Evolutionary conservation across 2,113 vertebrate species (phyloP).

Genomic region (Pygoscelis adeliae): DNA sequence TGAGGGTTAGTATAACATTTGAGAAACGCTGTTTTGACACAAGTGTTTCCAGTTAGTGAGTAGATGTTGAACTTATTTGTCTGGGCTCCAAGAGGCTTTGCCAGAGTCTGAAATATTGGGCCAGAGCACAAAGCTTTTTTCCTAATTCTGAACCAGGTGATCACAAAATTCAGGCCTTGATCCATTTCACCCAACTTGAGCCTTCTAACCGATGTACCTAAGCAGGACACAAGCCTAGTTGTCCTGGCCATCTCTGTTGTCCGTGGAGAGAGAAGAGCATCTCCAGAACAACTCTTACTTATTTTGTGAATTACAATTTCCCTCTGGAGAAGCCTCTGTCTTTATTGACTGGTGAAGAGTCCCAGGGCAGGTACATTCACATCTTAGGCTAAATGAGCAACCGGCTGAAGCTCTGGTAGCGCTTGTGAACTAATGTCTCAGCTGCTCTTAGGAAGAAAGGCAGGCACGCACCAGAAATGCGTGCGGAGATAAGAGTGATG

Average conservation of each 20-base stretch:
- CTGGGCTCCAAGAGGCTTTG: neutral
- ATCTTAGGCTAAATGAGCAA: neutral
- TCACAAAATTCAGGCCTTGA: neutral
- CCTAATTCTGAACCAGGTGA: neutral
- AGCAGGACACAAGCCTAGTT: neutral
- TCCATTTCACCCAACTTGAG: neutral
- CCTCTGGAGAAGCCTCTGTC: neutral
- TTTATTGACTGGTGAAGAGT: neutral
- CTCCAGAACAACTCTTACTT: neutral
- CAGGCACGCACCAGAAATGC: neutral
- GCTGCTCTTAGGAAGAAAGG: neutral
- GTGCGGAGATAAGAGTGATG: neutral
- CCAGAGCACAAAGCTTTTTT: neutral
- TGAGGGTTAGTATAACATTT: neutral
- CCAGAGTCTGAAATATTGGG: neutral
- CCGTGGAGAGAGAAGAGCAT: neutral
- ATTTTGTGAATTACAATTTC: neutral
- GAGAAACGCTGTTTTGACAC: neutral
- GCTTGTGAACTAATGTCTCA: neutral
- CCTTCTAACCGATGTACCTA: neutral
- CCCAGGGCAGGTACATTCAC: neutral
- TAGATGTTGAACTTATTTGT: neutral
- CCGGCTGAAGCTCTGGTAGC: neutral
- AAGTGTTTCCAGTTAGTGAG: neutral
- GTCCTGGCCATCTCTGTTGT: neutral